Conservation (phyloP, 2,113 vertebrate species). For the Dascyllus trimaculatus region DNA sequence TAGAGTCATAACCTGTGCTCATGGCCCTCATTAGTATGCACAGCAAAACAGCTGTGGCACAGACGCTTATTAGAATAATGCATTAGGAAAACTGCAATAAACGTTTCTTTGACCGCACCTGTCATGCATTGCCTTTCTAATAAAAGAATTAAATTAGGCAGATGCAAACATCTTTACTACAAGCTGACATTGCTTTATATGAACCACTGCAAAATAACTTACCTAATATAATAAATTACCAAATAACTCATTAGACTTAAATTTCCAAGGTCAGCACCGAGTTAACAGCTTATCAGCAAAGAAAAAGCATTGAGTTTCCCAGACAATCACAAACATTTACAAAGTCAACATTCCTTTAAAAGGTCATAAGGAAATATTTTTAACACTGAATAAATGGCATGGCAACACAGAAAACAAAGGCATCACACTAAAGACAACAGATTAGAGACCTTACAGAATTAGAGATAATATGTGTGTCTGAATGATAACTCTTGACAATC, state of each 20-base stretch:
- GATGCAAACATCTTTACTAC: neutral
- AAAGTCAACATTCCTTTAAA: slow-evolving; percentile 44
- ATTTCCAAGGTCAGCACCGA: slow-evolving; percentile 35
- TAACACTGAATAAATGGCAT: slow-evolving; percentile 1
- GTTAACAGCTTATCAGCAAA: slow-evolving; percentile 56
- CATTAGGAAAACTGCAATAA: neutral
- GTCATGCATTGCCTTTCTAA: neutral
- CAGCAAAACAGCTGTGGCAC: neutral
- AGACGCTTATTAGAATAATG: neutral
- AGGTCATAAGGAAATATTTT: slow-evolving; percentile 41
- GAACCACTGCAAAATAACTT: neutral
- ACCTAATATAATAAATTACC: neutral
- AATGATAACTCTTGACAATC: neutral
- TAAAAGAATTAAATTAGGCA: neutral
- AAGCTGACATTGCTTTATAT: neutral
- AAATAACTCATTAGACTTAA: slow-evolving; percentile 36
- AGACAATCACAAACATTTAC: slow-evolving; percentile 53
- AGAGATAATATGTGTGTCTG: neutral
- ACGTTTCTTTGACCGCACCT: neutral
- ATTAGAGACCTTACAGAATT: neutral
- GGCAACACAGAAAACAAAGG: slow-evolving; percentile 6
- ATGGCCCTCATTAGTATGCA: slow-evolving; percentile 18
- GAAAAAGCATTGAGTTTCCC: slow-evolving; percentile 27
- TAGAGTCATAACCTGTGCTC: slow-evolving; percentile 8
- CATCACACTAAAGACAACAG: neutral